Percentiles rank a stretch among this genome's conserved stretches.
These are phyloP conservation scores for Neostethus bicornis DNA, from an alignment of 2,797 vertebrate genomes.

Conservation along the genomic window DNA sequence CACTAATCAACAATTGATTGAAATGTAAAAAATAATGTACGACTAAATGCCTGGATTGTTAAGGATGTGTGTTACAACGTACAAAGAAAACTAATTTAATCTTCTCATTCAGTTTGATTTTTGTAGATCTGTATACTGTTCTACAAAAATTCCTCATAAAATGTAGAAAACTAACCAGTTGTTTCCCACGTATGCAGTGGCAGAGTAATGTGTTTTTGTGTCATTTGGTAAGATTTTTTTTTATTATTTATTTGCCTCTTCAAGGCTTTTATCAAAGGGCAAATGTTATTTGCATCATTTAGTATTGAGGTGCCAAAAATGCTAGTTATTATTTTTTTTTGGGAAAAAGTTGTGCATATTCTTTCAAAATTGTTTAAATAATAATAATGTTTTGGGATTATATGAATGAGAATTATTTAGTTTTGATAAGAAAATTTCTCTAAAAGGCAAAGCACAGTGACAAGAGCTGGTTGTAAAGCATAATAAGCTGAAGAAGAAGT, in stretches of 20 bases:
- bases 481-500: not conserved
- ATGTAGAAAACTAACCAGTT: not conserved
- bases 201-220: not conserved
- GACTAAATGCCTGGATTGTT: not conserved
- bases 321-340: not conserved
- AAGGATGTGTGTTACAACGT: slow-evolving; percentile 6
- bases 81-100: not conserved
- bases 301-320: not conserved
- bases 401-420: not conserved
- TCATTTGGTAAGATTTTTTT: not conserved
- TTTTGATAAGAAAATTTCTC: not conserved
- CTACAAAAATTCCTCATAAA: slow-evolving; percentile 4
- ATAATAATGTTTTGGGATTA: slow-evolving; percentile 1
- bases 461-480: not conserved
- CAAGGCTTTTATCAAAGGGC: not conserved
- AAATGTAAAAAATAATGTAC: slow-evolving; percentile 8
- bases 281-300: not conserved
- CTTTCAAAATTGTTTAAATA: too few species aligned
- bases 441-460: not conserved
- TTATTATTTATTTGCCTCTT: not conserved
- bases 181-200: not conserved
- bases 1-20: not conserved
- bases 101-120: not conserved
- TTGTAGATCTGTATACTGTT: not conserved
- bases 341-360: not conserved